Percentiles rank a stretch among this genome's conserved stretches.
These are phyloP conservation scores for Drosophila seguyi DNA, from an alignment of 1,140 invertebrate genomes.

Conservation along the genomic window DNA sequence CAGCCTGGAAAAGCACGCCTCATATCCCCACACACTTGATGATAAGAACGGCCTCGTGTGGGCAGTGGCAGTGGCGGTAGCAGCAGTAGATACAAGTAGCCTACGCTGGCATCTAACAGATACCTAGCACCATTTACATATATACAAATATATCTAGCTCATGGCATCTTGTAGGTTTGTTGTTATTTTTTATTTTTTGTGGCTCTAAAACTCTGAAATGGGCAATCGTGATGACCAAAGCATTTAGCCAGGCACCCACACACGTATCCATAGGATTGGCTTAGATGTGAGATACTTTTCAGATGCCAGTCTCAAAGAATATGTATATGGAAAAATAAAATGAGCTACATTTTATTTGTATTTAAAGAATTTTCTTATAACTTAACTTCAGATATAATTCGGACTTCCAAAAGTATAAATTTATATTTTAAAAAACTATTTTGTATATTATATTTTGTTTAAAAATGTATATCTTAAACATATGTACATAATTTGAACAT, in stretches of 20 bases:
- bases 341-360: too few relatives aligned
- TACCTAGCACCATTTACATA: constrained; percentile 27
- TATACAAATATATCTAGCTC: neutral
- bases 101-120: constrained; percentile 28
- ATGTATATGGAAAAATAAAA: too few relatives aligned
- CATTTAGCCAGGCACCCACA: constrained; percentile 31
- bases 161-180: neutral
- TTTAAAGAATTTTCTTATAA: too few relatives aligned
- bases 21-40: constrained; percentile 19
- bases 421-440: too few relatives aligned
- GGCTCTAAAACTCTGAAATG: constrained; percentile 15
- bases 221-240: constrained; percentile 25
- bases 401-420: too few relatives aligned
- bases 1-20: constrained; percentile 44
- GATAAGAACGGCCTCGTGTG: constrained; percentile 41
- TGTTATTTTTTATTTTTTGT: neutral
- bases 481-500: too few relatives aligned
- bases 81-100: constrained; percentile 18
- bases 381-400: too few relatives aligned
- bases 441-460: too few relatives aligned
- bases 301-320: neutral
- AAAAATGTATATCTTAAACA: too few relatives aligned
- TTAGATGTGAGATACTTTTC: neutral
- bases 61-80: constrained; percentile 13
- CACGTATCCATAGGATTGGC: constrained; percentile 4